phyloP scores from a whole-genome alignment of 2,797 vertebrate genomes.

The Nyctibius grandis region DNA sequence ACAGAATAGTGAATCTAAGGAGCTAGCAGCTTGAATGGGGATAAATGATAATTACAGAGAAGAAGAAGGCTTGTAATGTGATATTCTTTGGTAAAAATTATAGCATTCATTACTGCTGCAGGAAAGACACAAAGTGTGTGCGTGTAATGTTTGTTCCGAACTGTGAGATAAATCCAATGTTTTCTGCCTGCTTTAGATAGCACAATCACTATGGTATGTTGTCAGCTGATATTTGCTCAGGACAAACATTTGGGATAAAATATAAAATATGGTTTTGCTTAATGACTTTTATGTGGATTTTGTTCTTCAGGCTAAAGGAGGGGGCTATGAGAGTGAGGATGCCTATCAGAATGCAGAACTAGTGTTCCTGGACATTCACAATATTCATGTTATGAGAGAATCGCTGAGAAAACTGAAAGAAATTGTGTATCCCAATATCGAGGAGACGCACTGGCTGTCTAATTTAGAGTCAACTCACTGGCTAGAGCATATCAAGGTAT shows the following conservation, averaged over 20 bases:
- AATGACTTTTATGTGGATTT: not conserved
- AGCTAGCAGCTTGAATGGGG: slow-evolving; percentile 19
- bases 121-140: not conserved
- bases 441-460: slow-evolving; percentile 95
- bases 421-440: slow-evolving; percentile 93
- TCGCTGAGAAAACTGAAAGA: slow-evolving; percentile 94
- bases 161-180: not conserved
- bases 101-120: not conserved
- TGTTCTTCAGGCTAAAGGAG: slow-evolving; percentile 89
- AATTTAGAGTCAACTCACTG: slow-evolving; percentile 97
- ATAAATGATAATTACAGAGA: slow-evolving; percentile 46
- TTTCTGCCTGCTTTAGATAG: not conserved
- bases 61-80: not conserved
- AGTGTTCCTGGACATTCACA: slow-evolving; percentile 96
- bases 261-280: not conserved
- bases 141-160: not conserved
- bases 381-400: slow-evolving; percentile 98
- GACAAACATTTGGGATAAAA: not conserved
- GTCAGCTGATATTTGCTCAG: not conserved
- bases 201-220: not conserved
- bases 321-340: slow-evolving; percentile 96
- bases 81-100: slow-evolving; percentile 23
- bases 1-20: not conserved
- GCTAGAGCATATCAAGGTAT: slow-evolving; percentile 97
- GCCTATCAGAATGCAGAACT: slow-evolving; percentile 98